A percentile compares a stretch with the other conserved stretches of the same genome.
Conservation (phyloP, 2,888 invertebrate species). For the Meteorus colon region DNA sequence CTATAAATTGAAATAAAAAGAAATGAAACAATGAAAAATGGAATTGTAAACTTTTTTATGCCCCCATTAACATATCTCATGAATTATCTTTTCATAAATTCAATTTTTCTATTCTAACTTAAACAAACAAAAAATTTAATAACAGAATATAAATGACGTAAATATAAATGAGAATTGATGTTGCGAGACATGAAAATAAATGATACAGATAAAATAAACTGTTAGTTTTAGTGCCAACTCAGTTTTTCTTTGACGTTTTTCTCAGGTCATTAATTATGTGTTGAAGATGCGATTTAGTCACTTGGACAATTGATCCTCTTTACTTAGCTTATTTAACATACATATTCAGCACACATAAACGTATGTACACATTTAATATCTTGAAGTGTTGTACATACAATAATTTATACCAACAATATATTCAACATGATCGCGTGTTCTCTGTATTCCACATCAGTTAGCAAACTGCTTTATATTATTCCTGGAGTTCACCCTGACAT, state of each 20-base stretch:
- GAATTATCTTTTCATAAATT: too few species aligned
- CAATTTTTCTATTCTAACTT: too few species aligned
- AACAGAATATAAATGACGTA: background rate
- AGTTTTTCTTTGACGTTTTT: background rate
- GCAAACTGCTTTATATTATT: constrained; percentile 14
- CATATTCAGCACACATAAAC: background rate
- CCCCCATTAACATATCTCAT: too few species aligned
- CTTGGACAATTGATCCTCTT: constrained; percentile 11
- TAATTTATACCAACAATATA: background rate
- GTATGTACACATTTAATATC: background rate
- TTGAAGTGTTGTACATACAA: too few species aligned
- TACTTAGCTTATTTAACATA: background rate
- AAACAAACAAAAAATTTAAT: background rate
- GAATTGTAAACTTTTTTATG: too few species aligned
- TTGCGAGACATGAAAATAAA: background rate
- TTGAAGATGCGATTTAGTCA: background rate
- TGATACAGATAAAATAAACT: constrained; percentile 12
- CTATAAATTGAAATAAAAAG: too few species aligned
- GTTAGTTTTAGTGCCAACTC: background rate
- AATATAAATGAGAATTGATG: background rate
- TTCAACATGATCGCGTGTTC: constrained; percentile 14
- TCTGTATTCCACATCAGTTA: background rate
- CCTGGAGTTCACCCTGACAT: constrained; percentile 20
- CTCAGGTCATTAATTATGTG: background rate
- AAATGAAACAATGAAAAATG: too few species aligned